Conservation (phyloP, 2,113 vertebrate species). For the Ophiodon elongatus region DNA sequence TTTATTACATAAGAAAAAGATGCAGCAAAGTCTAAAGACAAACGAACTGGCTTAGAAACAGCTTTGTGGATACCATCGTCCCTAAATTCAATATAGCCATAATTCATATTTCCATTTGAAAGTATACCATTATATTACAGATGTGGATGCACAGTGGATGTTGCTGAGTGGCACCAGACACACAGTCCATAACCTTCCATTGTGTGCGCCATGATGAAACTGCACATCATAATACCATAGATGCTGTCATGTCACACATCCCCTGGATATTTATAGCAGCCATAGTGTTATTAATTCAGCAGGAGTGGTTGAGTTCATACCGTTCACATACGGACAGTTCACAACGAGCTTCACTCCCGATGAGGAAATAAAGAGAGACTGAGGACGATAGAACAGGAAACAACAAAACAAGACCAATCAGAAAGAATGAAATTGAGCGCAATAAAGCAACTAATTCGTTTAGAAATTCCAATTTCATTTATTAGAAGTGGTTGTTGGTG, state of each 20-base stretch:
- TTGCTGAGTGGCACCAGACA: background rate
- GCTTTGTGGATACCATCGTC: background rate
- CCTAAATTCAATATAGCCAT: background rate
- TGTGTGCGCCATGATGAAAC: background rate
- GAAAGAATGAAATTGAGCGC: background rate
- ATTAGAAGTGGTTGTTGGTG: background rate
- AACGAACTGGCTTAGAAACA: background rate
- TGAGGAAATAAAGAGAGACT: background rate
- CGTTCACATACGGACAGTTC: background rate
- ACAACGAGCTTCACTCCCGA: background rate
- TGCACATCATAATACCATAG: background rate
- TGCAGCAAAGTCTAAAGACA: background rate
- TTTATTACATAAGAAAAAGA: background rate
- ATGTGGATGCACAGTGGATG: background rate
- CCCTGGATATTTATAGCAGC: background rate
- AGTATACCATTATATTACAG: background rate
- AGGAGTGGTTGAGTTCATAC: background rate
- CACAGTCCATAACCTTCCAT: background rate
- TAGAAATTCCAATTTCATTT: background rate
- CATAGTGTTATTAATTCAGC: background rate
- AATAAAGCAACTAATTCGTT: conserved; percentile 7
- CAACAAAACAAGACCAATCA: background rate
- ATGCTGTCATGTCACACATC: background rate
- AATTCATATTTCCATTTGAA: background rate
- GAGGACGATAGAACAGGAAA: background rate